A percentile compares a stretch with the other conserved stretches of the same genome.
These are phyloP conservation scores for Parelbella ahira DNA, from an alignment of 2,888 invertebrate species.

Conservation along the genomic window DNA sequence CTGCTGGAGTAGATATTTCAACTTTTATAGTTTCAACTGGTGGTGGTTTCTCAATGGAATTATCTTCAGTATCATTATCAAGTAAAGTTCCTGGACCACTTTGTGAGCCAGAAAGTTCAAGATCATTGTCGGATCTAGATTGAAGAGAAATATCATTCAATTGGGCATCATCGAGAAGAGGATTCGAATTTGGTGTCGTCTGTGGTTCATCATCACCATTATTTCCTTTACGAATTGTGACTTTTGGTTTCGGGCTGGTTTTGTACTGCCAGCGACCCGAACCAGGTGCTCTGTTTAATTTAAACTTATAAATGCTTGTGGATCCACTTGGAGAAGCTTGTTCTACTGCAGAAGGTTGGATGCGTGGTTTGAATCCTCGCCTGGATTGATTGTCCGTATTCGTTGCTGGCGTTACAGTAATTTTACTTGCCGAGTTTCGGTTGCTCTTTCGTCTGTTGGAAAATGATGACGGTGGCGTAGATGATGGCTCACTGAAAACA, in stretches of 20 bases:
- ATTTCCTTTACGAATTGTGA: constrained; percentile 87
- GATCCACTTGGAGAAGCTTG: constrained; percentile 69
- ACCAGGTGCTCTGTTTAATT: constrained; percentile 89
- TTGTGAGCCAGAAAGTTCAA: constrained; percentile 87
- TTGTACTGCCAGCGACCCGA: constrained; percentile 95
- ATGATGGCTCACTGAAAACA: constrained; percentile 82
- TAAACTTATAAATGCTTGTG: constrained; percentile 88
- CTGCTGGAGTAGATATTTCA: constrained; percentile 92
- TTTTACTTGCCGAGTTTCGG: constrained; percentile 66
- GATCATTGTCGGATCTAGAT: constrained; percentile 82
- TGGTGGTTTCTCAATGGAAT: constrained; percentile 82
- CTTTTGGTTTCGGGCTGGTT: constrained; percentile 92
- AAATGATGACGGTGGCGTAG: constrained; percentile 70
- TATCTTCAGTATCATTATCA: constrained; percentile 82
- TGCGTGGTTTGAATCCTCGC: constrained; percentile 85
- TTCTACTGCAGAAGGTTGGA: constrained; percentile 79
- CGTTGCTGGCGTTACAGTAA: constrained; percentile 61
- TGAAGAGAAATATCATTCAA: constrained; percentile 79
- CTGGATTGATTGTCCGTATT: constrained; percentile 70
- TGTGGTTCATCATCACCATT: constrained; percentile 77
- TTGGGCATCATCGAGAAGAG: constrained; percentile 65
- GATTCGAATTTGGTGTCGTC: constrained; percentile 67
- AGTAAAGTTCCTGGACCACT: constrained; percentile 81
- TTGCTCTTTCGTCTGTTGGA: constrained; percentile 76
- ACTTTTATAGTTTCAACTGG: constrained; percentile 91